Evolutionary conservation across 2,797 vertebrate genomes (phyloP).

Genomic region (Pipistrellus pipistrellus): DNA sequence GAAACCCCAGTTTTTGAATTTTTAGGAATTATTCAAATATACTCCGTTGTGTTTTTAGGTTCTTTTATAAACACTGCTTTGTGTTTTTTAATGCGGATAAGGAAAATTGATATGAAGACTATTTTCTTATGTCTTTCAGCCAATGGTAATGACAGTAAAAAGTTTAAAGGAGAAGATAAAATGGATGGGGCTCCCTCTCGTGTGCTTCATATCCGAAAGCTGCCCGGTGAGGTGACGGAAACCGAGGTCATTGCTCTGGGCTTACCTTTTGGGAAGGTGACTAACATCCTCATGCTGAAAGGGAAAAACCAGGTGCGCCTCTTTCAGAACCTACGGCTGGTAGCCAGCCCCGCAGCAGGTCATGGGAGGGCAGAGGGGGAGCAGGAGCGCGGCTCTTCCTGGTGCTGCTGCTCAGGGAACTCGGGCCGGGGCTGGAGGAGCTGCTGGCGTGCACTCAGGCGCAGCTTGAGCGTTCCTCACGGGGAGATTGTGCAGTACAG

Average conservation of each 20-base stretch:
- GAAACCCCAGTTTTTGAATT: constrained; percentile 2
- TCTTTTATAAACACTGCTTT: constrained; percentile 48
- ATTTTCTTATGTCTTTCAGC: constrained; percentile 90
- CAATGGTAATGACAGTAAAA: constrained; percentile 98
- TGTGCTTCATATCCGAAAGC: constrained; percentile 98
- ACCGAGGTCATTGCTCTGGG: constrained; percentile 98
- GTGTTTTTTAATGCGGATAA: constrained; percentile 35
- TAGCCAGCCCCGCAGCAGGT: background rate
- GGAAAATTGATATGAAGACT: constrained; percentile 55
- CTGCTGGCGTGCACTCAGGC: background rate
- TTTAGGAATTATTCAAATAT: constrained; percentile 42
- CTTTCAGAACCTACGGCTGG: background rate
- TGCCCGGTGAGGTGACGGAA: constrained; percentile 97
- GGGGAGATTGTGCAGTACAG: background rate
- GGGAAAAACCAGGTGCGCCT: constrained; percentile 97
- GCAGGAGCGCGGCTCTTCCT: background rate
- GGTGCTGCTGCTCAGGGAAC: background rate
- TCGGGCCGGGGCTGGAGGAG: background rate
- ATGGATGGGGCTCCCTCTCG: constrained; percentile 96
- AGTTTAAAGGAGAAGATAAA: constrained; percentile 95
- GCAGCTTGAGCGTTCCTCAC: background rate
- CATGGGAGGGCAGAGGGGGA: too few species aligned
- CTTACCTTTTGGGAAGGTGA: constrained; percentile 98
- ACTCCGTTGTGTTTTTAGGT: constrained; percentile 29
- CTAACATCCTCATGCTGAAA: constrained; percentile 98